Evolutionary conservation across 2,888 invertebrate genomes (phyloP).

Genomic region (Trichacis sp.): DNA sequence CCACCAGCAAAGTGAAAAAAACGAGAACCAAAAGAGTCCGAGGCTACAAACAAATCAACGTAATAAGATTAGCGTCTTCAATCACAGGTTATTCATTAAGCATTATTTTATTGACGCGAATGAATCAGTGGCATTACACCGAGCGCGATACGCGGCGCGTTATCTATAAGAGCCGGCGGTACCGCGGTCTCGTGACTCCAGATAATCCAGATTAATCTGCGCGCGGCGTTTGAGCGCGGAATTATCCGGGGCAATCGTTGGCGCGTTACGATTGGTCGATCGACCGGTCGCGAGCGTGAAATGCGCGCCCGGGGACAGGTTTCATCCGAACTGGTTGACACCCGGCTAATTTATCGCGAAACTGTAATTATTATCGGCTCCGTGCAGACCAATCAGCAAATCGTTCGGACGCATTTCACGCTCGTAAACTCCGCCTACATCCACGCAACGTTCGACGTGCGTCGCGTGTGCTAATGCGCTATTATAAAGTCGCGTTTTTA

Average conservation of each 20-base stretch:
- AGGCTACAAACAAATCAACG: not conserved
- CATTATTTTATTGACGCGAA: slow-evolving; percentile 8
- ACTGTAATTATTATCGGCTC: slow-evolving; percentile 54
- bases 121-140: slow-evolving; percentile 1
- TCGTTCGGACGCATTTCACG: slow-evolving; percentile 10
- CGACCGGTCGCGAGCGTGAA: slow-evolving; percentile 35
- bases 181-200: not conserved
- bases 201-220: slow-evolving; percentile 34
- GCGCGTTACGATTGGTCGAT: slow-evolving; percentile 31
- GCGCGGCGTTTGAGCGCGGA: slow-evolving; percentile 25
- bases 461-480: slow-evolving; percentile 29
- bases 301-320: slow-evolving; percentile 50
- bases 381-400: slow-evolving; percentile 18
- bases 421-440: slow-evolving; percentile 34
- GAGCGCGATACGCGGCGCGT: not conserved
- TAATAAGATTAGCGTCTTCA: not conserved
- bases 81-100: slow-evolving; percentile 8
- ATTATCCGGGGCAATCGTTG: slow-evolving; percentile 32
- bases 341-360: slow-evolving; percentile 58
- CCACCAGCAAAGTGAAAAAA: too few relatives aligned
- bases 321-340: slow-evolving; percentile 57
- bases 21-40: too few relatives aligned
- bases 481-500: slow-evolving; percentile 8
- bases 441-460: slow-evolving; percentile 8
- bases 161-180: not conserved